These are phyloP conservation scores for Poicephalus meyeri DNA, from an alignment of 2,113 vertebrate genomes.

Conservation along the genomic window DNA sequence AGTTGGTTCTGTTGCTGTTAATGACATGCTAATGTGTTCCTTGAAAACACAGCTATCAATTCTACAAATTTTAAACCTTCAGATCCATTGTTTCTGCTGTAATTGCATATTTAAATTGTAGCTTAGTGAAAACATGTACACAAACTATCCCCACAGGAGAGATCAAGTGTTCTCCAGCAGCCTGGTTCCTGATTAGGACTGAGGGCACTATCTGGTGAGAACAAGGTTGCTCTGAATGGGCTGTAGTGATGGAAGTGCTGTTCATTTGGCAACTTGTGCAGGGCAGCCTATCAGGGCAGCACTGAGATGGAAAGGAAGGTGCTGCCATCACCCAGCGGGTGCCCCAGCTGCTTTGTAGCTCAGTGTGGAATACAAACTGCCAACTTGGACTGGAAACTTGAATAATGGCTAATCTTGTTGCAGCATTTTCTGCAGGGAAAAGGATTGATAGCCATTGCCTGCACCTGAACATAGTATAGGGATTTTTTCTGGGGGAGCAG, in stretches of 20 bases:
- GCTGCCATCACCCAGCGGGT: not conserved
- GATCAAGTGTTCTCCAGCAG: rapidly evolving
- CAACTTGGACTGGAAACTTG: not conserved
- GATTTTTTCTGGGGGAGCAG: not conserved
- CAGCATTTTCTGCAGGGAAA: not conserved
- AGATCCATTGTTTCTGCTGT: not conserved
- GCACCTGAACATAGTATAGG: not conserved
- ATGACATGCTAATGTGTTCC: not conserved
- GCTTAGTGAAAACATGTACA: not conserved
- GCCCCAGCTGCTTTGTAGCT: not conserved
- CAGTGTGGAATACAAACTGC: not conserved
- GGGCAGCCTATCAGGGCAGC: not conserved
- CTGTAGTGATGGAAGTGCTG: not conserved
- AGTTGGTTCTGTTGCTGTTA: not conserved
- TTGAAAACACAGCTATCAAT: not conserved
- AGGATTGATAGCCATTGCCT: not conserved
- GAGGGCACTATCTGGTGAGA: not conserved
- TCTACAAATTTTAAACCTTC: not conserved
- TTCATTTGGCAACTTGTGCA: not conserved
- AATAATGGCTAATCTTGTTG: not conserved
- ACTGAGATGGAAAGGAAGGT: not conserved
- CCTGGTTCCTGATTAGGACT: not conserved
- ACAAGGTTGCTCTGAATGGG: not conserved
- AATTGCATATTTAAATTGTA: not conserved
- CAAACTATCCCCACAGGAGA: not conserved